phyloP scores from a whole-genome alignment of 2,888 invertebrate genomes.

The Mantis religiosa region DNA sequence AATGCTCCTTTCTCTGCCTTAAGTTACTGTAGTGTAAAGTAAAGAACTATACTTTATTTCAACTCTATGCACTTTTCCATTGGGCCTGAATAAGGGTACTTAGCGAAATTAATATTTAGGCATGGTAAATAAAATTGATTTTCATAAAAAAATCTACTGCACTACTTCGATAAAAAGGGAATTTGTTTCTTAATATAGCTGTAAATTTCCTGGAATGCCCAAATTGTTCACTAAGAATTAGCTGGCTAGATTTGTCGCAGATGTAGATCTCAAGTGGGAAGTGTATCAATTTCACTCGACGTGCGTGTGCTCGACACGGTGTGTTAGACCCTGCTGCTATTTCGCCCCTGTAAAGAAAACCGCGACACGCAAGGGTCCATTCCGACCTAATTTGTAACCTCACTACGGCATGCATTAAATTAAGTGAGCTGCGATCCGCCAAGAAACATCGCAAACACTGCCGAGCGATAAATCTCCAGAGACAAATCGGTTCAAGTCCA shows the following conservation, averaged over 20 bases:
- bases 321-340: not conserved
- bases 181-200: too few species aligned
- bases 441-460: not conserved
- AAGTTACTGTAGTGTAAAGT: too few species aligned
- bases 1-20: too few species aligned
- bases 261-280: not conserved
- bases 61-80: too few species aligned
- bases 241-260: not conserved
- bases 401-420: not conserved
- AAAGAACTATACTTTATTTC: too few species aligned
- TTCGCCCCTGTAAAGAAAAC: not conserved
- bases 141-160: too few species aligned
- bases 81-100: too few species aligned
- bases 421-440: not conserved
- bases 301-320: not conserved
- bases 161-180: too few species aligned
- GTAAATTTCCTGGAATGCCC: not conserved
- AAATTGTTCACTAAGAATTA: not conserved
- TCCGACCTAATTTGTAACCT: not conserved
- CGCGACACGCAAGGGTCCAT: not conserved
- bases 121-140: too few species aligned
- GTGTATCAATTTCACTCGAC: not conserved
- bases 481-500: not conserved
- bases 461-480: not conserved
- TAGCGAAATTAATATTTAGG: too few species aligned